Evolutionary conservation across 2,888 invertebrate species (phyloP).

Genomic region (Odontothrips loti): DNA sequence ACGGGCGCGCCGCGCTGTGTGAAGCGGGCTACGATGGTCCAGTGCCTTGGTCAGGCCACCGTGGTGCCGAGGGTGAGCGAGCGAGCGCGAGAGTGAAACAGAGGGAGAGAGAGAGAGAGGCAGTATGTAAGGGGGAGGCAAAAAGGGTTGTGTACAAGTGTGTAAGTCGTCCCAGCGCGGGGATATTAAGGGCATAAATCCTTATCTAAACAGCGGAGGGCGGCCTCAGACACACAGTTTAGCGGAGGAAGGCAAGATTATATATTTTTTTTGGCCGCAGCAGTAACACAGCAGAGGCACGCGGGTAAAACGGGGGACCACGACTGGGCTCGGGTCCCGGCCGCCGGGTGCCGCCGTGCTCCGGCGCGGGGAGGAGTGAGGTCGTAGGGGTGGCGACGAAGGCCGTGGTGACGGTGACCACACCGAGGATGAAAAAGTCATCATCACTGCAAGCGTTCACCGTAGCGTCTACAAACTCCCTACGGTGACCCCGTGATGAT

Average conservation of each 20-base stretch:
- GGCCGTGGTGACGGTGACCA: neutral
- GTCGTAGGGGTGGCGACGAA: neutral
- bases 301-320: neutral
- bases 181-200: conserved; percentile 23
- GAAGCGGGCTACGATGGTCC: neutral
- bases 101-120: no score
- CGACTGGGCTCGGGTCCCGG: no score
- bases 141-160: conserved; percentile 22
- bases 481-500: no score
- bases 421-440: neutral
- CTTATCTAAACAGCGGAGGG: conserved; percentile 15
- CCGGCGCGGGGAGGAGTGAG: no score
- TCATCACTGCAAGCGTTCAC: no score
- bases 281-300: neutral
- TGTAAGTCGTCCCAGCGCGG: conserved; percentile 9
- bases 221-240: neutral
- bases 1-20: neutral
- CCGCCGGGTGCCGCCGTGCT: no score
- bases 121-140: no score
- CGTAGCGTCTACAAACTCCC: no score
- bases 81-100: no score
- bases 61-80: neutral
- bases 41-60: neutral
- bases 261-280: neutral
- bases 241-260: neutral